Conservation (phyloP, 2,888 invertebrate species). For the Pherbina coryleti region DNA sequence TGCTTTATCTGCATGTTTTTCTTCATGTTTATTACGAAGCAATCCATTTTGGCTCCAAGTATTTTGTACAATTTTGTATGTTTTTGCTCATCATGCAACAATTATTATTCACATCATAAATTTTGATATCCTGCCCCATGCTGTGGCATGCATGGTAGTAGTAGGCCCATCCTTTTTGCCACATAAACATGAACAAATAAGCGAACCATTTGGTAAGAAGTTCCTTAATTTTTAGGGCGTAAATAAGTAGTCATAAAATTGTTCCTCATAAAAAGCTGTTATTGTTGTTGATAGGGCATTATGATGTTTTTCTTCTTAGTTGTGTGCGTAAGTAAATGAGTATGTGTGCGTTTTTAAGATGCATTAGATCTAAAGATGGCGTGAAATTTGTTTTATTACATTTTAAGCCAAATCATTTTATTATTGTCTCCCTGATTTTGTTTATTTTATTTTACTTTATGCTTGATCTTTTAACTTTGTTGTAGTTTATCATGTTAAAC, state of each 20-base stretch:
- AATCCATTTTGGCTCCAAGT: background rate
- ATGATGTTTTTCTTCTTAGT: constrained; percentile 28
- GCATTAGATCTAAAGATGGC: constrained; percentile 2
- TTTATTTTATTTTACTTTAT: background rate
- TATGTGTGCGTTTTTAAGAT: background rate
- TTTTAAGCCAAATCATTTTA: background rate
- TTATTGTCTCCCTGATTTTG: background rate
- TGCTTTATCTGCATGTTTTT: background rate
- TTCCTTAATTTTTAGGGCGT: constrained; percentile 64
- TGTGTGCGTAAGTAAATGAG: background rate
- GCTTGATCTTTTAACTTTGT: too few species aligned
- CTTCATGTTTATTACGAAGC: background rate
- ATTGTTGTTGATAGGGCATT: constrained; percentile 27
- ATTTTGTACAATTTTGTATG: background rate
- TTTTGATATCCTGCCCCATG: constrained; percentile 42
- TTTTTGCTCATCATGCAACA: constrained; percentile 34
- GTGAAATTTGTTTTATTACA: constrained; percentile 43
- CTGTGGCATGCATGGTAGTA: constrained; percentile 2
- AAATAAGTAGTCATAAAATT: constrained; percentile 58
- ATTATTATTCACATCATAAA: constrained; percentile 63
- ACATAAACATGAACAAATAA: background rate
- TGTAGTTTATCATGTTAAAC: too few species aligned
- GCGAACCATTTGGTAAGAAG: constrained; percentile 39
- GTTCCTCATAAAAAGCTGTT: constrained; percentile 54
- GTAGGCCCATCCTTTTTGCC: background rate